phyloP scores from a whole-genome alignment of 2,797 vertebrate genomes.

The Prionace glauca region DNA sequence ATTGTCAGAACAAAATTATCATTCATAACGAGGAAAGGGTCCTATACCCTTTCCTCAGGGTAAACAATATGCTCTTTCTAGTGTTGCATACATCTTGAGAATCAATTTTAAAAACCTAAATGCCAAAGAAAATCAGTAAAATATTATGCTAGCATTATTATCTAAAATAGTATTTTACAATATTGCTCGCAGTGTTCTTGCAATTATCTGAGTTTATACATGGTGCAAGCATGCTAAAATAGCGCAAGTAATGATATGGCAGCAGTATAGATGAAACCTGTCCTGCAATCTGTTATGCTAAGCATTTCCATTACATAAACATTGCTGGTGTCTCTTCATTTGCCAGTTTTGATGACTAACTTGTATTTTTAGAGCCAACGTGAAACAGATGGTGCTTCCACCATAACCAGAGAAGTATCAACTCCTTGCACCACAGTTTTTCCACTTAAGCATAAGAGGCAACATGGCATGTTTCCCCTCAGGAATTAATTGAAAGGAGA shows the following conservation, averaged over 20 bases:
- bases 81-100: not conserved
- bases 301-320: not conserved
- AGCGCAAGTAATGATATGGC: not conserved
- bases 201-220: not conserved
- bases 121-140: not conserved
- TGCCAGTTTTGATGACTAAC: not conserved
- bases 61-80: not conserved
- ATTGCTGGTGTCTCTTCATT: not conserved
- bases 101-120: not conserved
- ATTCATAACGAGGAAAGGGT: not conserved
- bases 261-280: not conserved
- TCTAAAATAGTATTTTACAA: not conserved
- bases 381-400: not conserved
- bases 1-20: not conserved
- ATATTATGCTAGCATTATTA: not conserved
- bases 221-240: not conserved
- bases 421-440: not conserved
- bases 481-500: not conserved
- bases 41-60: not conserved
- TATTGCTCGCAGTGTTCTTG: not conserved
- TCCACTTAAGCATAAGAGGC: not conserved
- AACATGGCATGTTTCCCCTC: not conserved
- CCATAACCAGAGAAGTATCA: not conserved
- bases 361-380: not conserved
- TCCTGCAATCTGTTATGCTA: not conserved